Percentiles rank a stretch among this genome's conserved stretches.
phyloP scores from a whole-genome alignment of 2,113 vertebrate species.

The Tenrec ecaudatus region DNA sequence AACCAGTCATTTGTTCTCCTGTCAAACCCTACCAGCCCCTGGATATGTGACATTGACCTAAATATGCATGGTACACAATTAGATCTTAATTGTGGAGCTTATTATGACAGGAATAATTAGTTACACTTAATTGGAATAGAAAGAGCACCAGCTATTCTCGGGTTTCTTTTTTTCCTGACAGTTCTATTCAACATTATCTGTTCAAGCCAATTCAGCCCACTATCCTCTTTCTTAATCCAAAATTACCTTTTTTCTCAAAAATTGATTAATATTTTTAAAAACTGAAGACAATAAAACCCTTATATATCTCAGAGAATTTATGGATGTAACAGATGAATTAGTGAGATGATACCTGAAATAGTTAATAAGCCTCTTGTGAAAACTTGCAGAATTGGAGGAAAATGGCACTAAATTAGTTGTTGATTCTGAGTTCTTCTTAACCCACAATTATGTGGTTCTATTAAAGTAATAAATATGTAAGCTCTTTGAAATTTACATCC shows the following conservation, averaged over 20 bases:
- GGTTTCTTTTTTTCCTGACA: constrained; percentile 3
- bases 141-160: constrained; percentile 26
- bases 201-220: neutral
- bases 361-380: neutral
- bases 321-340: neutral
- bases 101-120: constrained; percentile 37
- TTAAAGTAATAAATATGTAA: constrained; percentile 14
- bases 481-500: constrained; percentile 11
- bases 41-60: constrained; percentile 14
- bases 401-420: neutral
- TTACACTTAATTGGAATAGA: neutral
- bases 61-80: neutral
- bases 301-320: neutral
- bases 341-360: neutral
- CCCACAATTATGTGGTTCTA: neutral
- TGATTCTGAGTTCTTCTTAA: neutral
- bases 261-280: constrained; percentile 31
- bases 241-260: constrained; percentile 35
- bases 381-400: neutral
- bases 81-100: constrained; percentile 10
- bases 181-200: neutral
- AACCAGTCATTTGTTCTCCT: constrained; percentile 51
- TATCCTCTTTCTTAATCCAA: constrained; percentile 50
- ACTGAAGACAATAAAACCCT: constrained; percentile 17
- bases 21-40: neutral